Evolutionary conservation across 2,888 invertebrate species (phyloP), one percentile per base, ranked within the genome.

Genomic region (Ceriagrion tenellum): DNA sequence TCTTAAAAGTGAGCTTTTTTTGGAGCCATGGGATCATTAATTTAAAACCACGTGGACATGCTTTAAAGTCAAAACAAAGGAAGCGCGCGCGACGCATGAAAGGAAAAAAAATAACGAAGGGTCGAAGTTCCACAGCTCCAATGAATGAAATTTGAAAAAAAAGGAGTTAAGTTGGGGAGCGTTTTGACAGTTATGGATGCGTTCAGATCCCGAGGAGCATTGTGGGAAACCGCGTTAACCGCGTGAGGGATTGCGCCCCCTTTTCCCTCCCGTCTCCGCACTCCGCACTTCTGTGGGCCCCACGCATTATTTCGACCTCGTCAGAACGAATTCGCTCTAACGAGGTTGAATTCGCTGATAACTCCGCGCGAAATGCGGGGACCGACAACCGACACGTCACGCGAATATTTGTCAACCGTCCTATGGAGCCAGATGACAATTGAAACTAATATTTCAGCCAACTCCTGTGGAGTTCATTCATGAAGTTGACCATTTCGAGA

Each of bases 151-250:
- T 0, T 23, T 3, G n/a, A 69, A 69, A 69, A 59, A 59, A 59
- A 59, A 59, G 4, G 59, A 69, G 26, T 26, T 69, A 26, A 69
- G 69, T 26, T 63, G 26, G 69, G 69, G 69, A 26, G n/a, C 69
- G n/a, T 69, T 69, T 69, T 69, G 69, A 69, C 69, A n/a, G 69
- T 26, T 69, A 69, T 69, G 69, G 69, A 69, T 69, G 69, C 69
- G 69, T 26, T 69, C 69, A 26, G 69, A 10, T 69, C 69, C 69
- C 69, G 69, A 69, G 69, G n/a, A 69, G n/a, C 26, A 69, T 69
- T 26, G 69, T 69, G 69, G 69, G 69, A 69, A 69, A 69, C 69
- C 69, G 69, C 23, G 69, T 69, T 26, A 69, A n/a, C 63, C 8
- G n/a, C 69, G 69, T 8, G 26, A 69, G 3, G 69, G 10, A n/a